A percentile compares a stretch with the other conserved stretches of the same genome.
Evolutionary conservation across 2,113 vertebrate genomes (phyloP).

Genomic region (Tetraodon nigroviridis): DNA sequence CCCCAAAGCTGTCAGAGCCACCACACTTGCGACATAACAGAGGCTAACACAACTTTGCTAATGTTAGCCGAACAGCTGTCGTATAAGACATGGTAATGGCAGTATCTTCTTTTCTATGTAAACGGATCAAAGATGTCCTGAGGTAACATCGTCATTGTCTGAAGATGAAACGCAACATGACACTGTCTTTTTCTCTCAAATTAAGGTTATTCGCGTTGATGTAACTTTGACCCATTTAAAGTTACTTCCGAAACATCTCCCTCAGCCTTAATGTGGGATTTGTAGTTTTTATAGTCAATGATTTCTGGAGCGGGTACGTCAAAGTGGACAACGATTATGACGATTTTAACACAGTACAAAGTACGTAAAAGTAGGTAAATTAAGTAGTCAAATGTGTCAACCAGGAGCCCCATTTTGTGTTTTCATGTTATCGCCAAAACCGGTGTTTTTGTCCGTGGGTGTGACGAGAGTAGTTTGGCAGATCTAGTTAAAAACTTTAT

Average conservation of each 20-base stretch:
- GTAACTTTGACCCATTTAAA: slow-evolving; percentile 25
- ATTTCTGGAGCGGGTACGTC: background rate
- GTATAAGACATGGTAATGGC: no score
- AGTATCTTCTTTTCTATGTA: background rate
- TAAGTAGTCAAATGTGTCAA: no score
- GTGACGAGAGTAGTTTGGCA: background rate
- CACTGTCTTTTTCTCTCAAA: background rate
- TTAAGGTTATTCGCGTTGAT: background rate
- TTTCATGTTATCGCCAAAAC: no score
- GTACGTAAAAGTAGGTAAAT: no score
- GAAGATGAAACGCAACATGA: background rate
- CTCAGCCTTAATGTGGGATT: slow-evolving; percentile 60
- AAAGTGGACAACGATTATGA: background rate
- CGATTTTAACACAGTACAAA: background rate
- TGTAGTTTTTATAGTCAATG: slow-evolving; percentile 62
- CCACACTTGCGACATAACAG: slow-evolving; percentile 17
- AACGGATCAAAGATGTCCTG: background rate
- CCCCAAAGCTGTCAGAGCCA: slow-evolving; percentile 48
- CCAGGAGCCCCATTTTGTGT: no score
- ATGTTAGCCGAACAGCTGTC: slow-evolving; percentile 14
- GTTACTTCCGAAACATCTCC: slow-evolving; percentile 71
- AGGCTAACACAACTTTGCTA: slow-evolving; percentile 27
- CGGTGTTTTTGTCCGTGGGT: no score
- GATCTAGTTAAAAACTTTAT: background rate
- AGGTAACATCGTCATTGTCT: no score